A percentile compares a stretch with the other conserved stretches of the same genome.
phyloP scores from a whole-genome alignment of 1,140 invertebrate species.

The Ostrea edulis region DNA sequence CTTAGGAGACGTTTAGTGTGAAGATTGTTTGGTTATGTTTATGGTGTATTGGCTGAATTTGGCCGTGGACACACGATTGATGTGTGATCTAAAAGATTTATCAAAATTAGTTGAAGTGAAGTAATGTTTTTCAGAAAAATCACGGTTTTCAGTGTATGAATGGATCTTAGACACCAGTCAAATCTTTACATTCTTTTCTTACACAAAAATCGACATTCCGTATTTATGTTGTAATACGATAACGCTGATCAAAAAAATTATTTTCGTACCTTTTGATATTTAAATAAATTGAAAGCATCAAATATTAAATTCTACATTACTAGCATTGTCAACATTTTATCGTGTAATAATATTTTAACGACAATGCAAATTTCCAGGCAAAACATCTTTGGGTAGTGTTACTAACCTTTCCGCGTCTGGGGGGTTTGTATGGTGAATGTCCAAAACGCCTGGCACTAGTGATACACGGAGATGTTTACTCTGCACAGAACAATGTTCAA shows the following conservation, averaged over 20 bases:
- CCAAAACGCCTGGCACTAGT: constrained; percentile 8
- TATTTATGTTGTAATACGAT: background rate
- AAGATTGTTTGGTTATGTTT: too few relatives aligned
- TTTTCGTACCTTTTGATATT: background rate
- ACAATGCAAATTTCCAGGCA: background rate
- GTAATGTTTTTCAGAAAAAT: too few relatives aligned
- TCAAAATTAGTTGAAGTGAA: too few relatives aligned
- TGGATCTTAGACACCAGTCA: too few relatives aligned
- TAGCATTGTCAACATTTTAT: constrained; percentile 18
- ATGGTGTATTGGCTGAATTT: too few relatives aligned
- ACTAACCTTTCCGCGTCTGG: constrained; percentile 9
- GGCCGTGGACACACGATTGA: too few relatives aligned
- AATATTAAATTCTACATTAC: background rate
- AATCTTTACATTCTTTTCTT: too few relatives aligned
- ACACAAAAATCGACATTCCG: too few relatives aligned
- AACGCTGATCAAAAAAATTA: background rate
- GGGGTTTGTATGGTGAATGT: constrained; percentile 3
- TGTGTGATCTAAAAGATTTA: too few relatives aligned
- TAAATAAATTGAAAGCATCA: background rate
- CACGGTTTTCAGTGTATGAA: too few relatives aligned
- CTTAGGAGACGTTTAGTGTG: too few relatives aligned
- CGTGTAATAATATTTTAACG: constrained; percentile 13
- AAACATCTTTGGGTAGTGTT: background rate
- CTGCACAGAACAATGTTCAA: background rate
- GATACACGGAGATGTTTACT: background rate